A percentile compares a stretch with the other conserved stretches of the same genome.
Conservation (phyloP, 2,113 vertebrate genomes). For the Carassius auratus region DNA sequence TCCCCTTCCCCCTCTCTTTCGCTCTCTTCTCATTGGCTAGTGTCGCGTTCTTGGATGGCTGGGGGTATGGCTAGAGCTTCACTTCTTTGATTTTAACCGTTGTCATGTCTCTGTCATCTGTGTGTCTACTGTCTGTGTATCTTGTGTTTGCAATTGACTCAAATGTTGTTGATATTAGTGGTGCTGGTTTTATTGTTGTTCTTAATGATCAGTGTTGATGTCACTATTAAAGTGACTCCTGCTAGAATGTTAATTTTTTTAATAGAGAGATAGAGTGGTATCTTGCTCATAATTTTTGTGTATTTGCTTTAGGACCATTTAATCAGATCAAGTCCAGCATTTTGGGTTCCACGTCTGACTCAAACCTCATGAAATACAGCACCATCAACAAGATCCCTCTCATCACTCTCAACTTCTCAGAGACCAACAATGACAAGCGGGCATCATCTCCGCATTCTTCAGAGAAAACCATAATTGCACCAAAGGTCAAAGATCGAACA, state of each 20-base stretch:
- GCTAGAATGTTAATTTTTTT: conserved; percentile 45
- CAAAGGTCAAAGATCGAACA: conserved; percentile 96
- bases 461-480: conserved; percentile 97
- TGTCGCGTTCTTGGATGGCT: conserved; percentile 99
- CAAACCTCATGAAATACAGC: conserved; percentile 98
- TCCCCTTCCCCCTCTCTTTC: conserved; percentile 78
- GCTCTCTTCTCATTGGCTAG: conserved; percentile 90
- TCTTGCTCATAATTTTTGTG: conserved; percentile 58
- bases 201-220: background rate
- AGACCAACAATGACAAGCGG: conserved; percentile 93
- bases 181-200: background rate
- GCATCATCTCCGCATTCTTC: conserved; percentile 92
- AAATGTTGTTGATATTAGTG: conserved; percentile 52
- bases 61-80: conserved; percentile 96
- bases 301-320: conserved; percentile 83
- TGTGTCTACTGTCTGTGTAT: conserved; percentile 28
- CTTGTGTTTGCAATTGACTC: conserved; percentile 42
- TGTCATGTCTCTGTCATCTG: conserved; percentile 63
- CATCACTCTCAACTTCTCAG: conserved; percentile 97
- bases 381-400: conserved; percentile 99
- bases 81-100: conserved; percentile 64
- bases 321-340: conserved; percentile 98
- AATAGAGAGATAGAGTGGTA: conserved; percentile 52
- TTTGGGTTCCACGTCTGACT: conserved; percentile 96
- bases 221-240: conserved; percentile 22